phyloP scores from a whole-genome alignment of 2,888 invertebrate species.

The Euphydryas editha region DNA sequence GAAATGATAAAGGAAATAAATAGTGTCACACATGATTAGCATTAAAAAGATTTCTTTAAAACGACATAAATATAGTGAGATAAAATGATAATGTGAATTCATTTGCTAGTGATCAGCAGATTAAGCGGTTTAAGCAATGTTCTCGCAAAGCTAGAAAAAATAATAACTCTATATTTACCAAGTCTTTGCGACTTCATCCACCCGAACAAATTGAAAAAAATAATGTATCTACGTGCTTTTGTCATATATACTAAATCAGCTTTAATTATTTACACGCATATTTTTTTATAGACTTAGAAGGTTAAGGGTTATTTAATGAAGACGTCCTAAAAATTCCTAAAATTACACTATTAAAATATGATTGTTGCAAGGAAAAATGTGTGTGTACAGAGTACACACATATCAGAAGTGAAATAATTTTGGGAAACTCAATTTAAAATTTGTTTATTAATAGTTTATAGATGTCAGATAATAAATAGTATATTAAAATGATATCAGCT shows the following conservation, averaged over 20 bases:
- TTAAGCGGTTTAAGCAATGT: not conserved
- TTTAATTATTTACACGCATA: not conserved
- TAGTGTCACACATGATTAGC: not conserved
- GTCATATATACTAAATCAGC: not conserved
- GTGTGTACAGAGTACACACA: too few species aligned
- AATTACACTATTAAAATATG: too few species aligned
- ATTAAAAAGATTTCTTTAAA: not conserved
- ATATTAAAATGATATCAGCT: too few species aligned
- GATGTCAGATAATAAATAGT: too few species aligned
- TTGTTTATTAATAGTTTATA: too few species aligned
- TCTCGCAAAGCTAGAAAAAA: not conserved
- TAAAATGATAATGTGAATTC: not conserved
- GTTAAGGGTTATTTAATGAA: too few species aligned
- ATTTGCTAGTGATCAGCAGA: not conserved
- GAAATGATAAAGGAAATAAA: too few species aligned
- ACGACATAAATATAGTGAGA: not conserved
- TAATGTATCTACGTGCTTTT: not conserved
- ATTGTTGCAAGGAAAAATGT: too few species aligned
- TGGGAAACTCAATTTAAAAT: too few species aligned
- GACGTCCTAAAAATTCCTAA: too few species aligned
- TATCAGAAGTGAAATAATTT: too few species aligned
- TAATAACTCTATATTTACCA: not conserved
- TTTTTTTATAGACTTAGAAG: not conserved
- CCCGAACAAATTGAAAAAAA: conserved; percentile 7
- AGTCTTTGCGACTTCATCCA: not conserved